Evolutionary conservation across 1,140 invertebrate genomes (phyloP), one percentile per base, ranked within the genome.

Genomic region (Diabrotica virgifera): DNA sequence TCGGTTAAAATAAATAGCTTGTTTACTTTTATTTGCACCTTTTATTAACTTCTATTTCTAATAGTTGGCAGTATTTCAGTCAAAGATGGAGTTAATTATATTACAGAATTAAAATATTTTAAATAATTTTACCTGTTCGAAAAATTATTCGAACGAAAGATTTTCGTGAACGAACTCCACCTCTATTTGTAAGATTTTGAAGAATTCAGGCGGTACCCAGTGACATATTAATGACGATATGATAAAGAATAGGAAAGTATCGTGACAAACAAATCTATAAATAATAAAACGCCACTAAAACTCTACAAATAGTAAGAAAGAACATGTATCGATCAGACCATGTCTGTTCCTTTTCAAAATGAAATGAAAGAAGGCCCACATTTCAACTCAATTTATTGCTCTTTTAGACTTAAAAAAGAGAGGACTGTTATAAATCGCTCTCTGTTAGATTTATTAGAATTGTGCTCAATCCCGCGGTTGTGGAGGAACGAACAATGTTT

Each of bases 211-310:
- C 40, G 8, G 8, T 46, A 46, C 40, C 40, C 8, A 8, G 8
- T 46, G 40, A 46, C 40, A 46, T 46, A 46, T 46, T 46, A 46
- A 46, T 46, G 40, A 46, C 40, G 24, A 46, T 46, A 46, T 46
- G 40, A 46, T 46, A 46, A 46, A 46, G 40, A 46, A 46, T 46
- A 46, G 8, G 40, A 46, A 46, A 24, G 24, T 24, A 24, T 24
- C 24, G 24, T 24, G 24, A 24, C 24, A 46, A 46, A 46, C 40
- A 46, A 46, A 46, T 46, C 40, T 46, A 46, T 46, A 46, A 46
- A 46, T 46, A 46, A 46, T 46, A 46, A 46, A 46, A 46, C n/a
- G 40, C 40, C 40, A 46, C 40, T 46, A 46, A 46, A 46, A 46
- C 24, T 24, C 24, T n/a, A n/a, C n/a, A 24, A 24, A 24, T 24